Evolutionary conservation across 2,888 invertebrate species (phyloP).

Genomic region (Neria commutata): DNA sequence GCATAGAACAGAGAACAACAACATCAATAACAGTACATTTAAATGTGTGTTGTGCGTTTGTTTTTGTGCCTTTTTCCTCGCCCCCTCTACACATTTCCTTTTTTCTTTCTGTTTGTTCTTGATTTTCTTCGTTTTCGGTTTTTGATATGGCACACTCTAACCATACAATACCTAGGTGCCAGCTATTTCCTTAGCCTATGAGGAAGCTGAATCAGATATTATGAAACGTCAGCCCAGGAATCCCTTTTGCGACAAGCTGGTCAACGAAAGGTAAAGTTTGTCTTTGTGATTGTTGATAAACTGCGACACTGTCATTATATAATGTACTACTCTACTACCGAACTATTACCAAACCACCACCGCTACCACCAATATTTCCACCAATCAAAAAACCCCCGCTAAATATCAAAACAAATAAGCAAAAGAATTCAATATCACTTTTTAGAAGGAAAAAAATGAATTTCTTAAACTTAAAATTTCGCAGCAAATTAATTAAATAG

Average conservation of each 20-base stretch:
- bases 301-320: too few relatives aligned
- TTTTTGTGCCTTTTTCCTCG: constrained; percentile 18
- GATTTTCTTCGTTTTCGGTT: too few relatives aligned
- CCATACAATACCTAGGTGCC: constrained; percentile 76
- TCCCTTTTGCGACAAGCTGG: constrained; percentile 96
- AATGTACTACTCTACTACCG: too few relatives aligned
- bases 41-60: background rate
- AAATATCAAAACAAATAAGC: constrained; percentile 21
- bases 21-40: constrained; percentile 8
- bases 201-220: constrained; percentile 97
- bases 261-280: constrained; percentile 90
- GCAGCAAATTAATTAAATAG: constrained; percentile 25
- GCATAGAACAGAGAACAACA: constrained; percentile 8
- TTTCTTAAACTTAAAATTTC: constrained; percentile 21
- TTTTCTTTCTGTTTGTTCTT: constrained; percentile 10
- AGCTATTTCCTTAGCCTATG: constrained; percentile 98
- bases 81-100: too few relatives aligned
- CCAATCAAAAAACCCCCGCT: constrained; percentile 15
- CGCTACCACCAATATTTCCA: background rate
- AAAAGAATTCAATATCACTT: constrained; percentile 15
- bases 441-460: constrained; percentile 6
- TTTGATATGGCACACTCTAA: too few relatives aligned
- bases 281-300: constrained; percentile 46
- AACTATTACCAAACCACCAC: background rate
- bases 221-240: constrained; percentile 98